A percentile compares a stretch with the other conserved stretches of the same genome.
phyloP scores from a whole-genome alignment of 1,140 invertebrate genomes.

The Zaprionus africanus region DNA sequence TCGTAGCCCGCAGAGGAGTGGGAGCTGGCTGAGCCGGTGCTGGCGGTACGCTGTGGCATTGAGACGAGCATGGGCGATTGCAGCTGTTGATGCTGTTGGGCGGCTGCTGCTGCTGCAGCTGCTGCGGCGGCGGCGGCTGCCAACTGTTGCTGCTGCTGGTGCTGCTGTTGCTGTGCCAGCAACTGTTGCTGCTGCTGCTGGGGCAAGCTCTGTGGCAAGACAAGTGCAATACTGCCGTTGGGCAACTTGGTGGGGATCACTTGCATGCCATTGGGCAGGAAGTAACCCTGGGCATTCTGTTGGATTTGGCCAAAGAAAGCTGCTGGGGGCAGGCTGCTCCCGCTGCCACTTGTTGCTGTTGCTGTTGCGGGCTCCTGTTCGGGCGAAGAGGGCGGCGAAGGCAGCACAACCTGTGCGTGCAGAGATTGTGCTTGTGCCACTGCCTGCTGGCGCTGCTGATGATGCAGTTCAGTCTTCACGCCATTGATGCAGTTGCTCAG shows the following conservation, averaged over 20 bases:
- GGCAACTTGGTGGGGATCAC: conserved; percentile 92
- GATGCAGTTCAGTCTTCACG: conserved; percentile 83
- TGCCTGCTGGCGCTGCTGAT: conserved; percentile 78
- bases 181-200: conserved; percentile 85
- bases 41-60: conserved; percentile 89
- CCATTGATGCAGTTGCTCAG: conserved; percentile 88
- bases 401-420: conserved; percentile 84
- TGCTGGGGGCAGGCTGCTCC: conserved; percentile 78
- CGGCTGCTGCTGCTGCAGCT: conserved; percentile 85
- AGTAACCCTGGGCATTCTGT: conserved; percentile 87
- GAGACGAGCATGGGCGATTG: conserved; percentile 88
- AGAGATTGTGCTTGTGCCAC: conserved; percentile 61
- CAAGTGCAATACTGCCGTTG: conserved; percentile 91
- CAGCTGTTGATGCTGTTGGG: conserved; percentile 84
- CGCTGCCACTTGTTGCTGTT: conserved; percentile 83
- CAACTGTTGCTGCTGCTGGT: conserved; percentile 78
- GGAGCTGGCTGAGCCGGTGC: conserved; percentile 88
- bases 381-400: conserved; percentile 83
- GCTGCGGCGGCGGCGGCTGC: conserved; percentile 79
- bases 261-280: conserved; percentile 89
- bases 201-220: conserved; percentile 87
- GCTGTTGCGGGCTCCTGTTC: conserved; percentile 79
- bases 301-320: conserved; percentile 84
- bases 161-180: conserved; percentile 87
- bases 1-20: conserved; percentile 85